Conservation (phyloP, 2,888 invertebrate genomes). For the Scotopteryx bipunctaria region DNA sequence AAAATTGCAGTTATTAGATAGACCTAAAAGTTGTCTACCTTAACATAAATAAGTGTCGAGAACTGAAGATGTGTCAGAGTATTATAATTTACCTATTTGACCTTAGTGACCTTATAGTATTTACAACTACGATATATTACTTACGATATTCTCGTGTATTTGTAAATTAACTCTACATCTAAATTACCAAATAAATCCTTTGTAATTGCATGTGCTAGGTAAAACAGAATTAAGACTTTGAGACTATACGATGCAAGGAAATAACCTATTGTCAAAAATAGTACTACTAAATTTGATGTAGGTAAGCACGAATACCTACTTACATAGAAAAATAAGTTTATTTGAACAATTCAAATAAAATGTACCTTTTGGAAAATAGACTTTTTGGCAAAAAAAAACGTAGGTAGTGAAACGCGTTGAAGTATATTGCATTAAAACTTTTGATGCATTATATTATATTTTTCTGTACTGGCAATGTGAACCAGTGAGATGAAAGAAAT, state of each 20-base stretch:
- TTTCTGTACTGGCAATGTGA: background rate
- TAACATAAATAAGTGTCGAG: slow-evolving; percentile 58
- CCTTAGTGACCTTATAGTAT: slow-evolving; percentile 58
- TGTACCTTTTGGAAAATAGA: too few species aligned
- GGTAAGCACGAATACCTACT: too few species aligned
- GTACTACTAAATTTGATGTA: too few species aligned
- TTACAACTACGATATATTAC: slow-evolving; percentile 12
- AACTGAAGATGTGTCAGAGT: slow-evolving; percentile 49
- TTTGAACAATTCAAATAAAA: too few species aligned
- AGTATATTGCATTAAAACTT: slow-evolving; percentile 24
- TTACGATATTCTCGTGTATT: background rate
- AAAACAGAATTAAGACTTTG: too few species aligned
- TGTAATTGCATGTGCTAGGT: too few species aligned
- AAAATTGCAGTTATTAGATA: slow-evolving; percentile 30
- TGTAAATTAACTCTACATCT: background rate
- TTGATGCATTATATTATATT: background rate
- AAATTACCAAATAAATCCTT: background rate
- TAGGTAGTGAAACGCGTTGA: slow-evolving; percentile 24
- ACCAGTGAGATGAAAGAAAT: background rate
- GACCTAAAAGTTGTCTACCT: slow-evolving; percentile 67
- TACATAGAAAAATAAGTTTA: too few species aligned
- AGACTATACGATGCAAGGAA: too few species aligned
- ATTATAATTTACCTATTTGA: slow-evolving; percentile 63
- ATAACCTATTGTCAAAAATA: too few species aligned
- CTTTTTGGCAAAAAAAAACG: slow-evolving; percentile 1